phyloP scores from a whole-genome alignment of 2,797 vertebrate genomes.

The Pantherophis vulpinus region DNA sequence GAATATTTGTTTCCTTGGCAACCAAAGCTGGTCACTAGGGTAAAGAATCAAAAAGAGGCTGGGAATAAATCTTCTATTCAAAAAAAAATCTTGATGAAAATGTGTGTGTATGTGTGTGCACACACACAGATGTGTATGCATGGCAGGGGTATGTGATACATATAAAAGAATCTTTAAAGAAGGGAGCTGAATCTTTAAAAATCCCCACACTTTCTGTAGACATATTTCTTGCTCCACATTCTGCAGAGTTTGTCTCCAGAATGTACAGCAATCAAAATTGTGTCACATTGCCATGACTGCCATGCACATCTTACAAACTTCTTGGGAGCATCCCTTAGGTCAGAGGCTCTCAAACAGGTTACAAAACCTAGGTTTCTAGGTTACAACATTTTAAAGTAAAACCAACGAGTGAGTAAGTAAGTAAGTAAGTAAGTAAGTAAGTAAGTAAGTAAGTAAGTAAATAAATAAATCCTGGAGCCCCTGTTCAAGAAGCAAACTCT shows the following conservation, averaged over 20 bases:
- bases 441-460: background rate
- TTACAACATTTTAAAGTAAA: background rate
- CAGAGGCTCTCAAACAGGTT: background rate
- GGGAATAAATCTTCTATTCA: slow-evolving; percentile 54
- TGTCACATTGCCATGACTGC: background rate
- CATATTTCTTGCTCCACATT: background rate
- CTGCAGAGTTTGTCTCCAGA: background rate
- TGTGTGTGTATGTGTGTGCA: slow-evolving; percentile 5
- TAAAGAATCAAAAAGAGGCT: slow-evolving; percentile 48
- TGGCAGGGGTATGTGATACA: slow-evolving; percentile 17
- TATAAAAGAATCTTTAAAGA: too few relatives aligned
- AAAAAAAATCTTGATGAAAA: slow-evolving; percentile 18
- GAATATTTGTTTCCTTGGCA: slow-evolving; percentile 64
- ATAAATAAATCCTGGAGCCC: background rate
- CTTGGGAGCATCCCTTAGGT: background rate
- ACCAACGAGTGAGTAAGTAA: background rate
- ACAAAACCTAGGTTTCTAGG: background rate
- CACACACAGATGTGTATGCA: slow-evolving; percentile 20
- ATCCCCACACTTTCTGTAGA: background rate
- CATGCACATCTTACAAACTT: background rate
- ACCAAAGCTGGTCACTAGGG: slow-evolving; percentile 61
- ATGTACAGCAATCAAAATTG: background rate
- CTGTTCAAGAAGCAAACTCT: background rate
- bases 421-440: background rate
- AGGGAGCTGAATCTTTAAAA: background rate